phyloP scores from a whole-genome alignment of 2,113 vertebrate species.

The Calonectris borealis region DNA sequence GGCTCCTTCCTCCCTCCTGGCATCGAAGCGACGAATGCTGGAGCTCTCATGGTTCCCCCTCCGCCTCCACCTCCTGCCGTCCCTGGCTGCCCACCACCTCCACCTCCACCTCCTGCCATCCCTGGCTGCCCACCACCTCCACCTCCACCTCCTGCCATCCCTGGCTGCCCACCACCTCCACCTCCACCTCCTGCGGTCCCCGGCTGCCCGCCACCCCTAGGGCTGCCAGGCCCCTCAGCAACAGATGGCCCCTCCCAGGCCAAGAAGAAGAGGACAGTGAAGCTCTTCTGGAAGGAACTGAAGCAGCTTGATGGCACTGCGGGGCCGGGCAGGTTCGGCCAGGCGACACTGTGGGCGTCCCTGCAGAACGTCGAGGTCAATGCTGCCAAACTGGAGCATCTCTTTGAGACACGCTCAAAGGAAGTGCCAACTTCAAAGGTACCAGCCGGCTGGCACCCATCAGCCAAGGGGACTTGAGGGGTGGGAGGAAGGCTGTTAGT shows the following conservation, averaged over 20 bases:
- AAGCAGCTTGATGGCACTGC: constrained; percentile 75
- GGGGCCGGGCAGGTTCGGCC: constrained; percentile 78
- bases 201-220: neutral
- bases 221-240: neutral
- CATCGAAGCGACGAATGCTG: neutral
- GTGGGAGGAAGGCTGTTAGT: neutral
- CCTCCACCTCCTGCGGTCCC: constrained; percentile 49
- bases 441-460: neutral
- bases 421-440: constrained; percentile 87
- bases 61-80: constrained; percentile 51
- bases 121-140: constrained; percentile 53
- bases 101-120: constrained; percentile 50
- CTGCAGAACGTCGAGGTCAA: constrained; percentile 87
- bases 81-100: constrained; percentile 32
- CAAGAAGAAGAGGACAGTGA: constrained; percentile 92
- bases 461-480: neutral
- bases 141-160: constrained; percentile 12
- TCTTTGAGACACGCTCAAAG: constrained; percentile 94
- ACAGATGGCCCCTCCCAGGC: constrained; percentile 41
- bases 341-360: constrained; percentile 88
- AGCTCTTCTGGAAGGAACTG: constrained; percentile 96
- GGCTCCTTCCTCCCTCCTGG: neutral
- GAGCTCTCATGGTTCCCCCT: constrained; percentile 27
- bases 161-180: constrained; percentile 29
- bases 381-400: constrained; percentile 85